Evolutionary conservation across 2,113 vertebrate genomes (phyloP).

Genomic region (Quiscalus mexicanus): DNA sequence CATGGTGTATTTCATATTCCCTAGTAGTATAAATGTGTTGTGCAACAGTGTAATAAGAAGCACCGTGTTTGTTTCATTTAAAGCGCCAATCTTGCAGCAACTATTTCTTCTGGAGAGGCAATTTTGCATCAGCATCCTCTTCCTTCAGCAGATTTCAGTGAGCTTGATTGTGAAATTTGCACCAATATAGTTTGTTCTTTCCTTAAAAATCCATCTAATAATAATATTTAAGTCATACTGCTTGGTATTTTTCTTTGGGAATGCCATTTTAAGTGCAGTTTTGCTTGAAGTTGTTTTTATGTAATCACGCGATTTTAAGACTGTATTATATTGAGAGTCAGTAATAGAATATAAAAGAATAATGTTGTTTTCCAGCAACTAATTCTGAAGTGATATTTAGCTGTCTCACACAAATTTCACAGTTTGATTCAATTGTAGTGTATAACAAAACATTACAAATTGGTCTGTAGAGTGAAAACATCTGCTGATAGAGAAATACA

Average conservation of each 20-base stretch:
- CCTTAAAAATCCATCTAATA: background rate
- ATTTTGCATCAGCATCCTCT: background rate
- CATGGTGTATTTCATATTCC: background rate
- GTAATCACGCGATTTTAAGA: background rate
- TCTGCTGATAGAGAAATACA: background rate
- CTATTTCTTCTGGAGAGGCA: background rate
- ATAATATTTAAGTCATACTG: background rate
- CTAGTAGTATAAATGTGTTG: background rate
- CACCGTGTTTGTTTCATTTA: background rate
- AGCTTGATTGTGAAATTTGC: background rate
- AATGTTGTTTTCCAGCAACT: background rate
- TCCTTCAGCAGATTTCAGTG: background rate
- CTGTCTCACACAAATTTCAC: background rate
- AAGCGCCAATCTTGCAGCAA: background rate
- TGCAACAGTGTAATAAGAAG: background rate
- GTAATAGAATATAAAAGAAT: background rate
- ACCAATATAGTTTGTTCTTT: background rate
- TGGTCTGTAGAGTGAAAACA: background rate
- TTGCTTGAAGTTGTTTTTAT: background rate
- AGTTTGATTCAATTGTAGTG: background rate
- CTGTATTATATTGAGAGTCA: background rate
- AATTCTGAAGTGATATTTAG: background rate
- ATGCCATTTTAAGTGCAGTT: background rate
- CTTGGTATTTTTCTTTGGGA: background rate
- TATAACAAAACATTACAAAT: background rate